Base-by-base conservation (phyloP, 1,140 invertebrate genomes). In the Papilio polyxenes region DNA sequence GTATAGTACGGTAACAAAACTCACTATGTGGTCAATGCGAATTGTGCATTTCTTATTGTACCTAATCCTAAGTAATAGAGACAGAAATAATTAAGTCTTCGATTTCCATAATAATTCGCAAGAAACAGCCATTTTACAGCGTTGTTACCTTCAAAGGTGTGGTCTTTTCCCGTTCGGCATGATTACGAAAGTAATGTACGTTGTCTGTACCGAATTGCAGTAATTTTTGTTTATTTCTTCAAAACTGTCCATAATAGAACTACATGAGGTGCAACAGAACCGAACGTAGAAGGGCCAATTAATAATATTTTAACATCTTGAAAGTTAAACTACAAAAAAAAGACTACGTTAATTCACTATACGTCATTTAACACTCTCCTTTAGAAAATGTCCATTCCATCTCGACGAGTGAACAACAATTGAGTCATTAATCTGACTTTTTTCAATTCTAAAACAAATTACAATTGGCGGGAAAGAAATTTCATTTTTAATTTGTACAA, bases 381-480 rank as follows among this genome's bases (percentile, higher is more conserved):
- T 69, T 69, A 69, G 65, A 69, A 69, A 69, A 69, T 69, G 2
- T 31, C 23, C 10, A 37, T n/a, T 37, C 10, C 31, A 37, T 69
- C 6, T 37, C 31, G 11, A 69, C 65, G 23, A 69, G 23, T 37
- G 4, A 69, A 69, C 11, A 69, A 78, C 76, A 78, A 78, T 78
- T 40, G 53, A 59, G 53, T 31, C 23, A 53, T 78, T 59, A 78
- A 37, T 37, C 76, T 78, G 13, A 56, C 59, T 31, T 78, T 78
- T 62, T 78, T 78, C 15, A 59, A 78, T 53, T 31, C 53, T 17
- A 59, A 78, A 62, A 78, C 76, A 78, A 78, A 78, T n/a, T 78
- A 78, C 40, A 78, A 78, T 62, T 59, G 51, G 23, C 76, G 31
- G 9, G 37, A 80, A 51, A 76, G 75, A 80, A 80, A 80, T 44